Evolutionary conservation across 1,140 invertebrate species (phyloP), one percentile per base, ranked within the genome.

Genomic region (Ectropis grisescens): DNA sequence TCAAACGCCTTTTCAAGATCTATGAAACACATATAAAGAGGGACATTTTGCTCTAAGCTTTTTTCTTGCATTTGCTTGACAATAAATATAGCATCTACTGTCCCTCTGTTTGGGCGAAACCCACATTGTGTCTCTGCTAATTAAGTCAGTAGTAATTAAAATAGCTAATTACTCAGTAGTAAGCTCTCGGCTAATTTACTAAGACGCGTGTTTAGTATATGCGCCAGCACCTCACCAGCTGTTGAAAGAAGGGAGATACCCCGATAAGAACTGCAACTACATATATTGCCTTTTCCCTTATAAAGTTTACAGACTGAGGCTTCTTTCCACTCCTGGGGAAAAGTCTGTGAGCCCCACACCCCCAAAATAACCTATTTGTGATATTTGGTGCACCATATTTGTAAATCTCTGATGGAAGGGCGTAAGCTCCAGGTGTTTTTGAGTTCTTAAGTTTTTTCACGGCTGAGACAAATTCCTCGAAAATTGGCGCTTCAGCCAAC

Each of bases 1-100:
- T 46, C 47, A 14, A 55, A 58, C 1, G 45, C 52, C 25, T 52
- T 58, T 13, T 58, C 49, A 7, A 47, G 32, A 24, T 51, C 56
- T 4, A 55, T 37, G 37, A 59, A 59, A 25, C 42, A 58, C 26
- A 47, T 24, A 15, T 47, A 47, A 0, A 59, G 29, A 7, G 33
- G 14, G 11, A 22, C 38, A 9, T 44, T 24, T n/a, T 52, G 38
- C 41, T 55, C 51, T 5, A 47, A 27, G 15, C 42, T 49, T 32
- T 59, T 47, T 13, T 53, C 40, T 29, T 56, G 48, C 1, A 59
- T 15, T 32, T 53, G 52, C 11, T 35, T 37, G 1, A 53, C 25
- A 8, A 46, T 10, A 32, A 42, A 44, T 7, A 60, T 60, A 8
- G 47, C 52, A n/a, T 60, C 49, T 23, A 40, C 12, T 3, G 49